Base-by-base conservation (phyloP, 1,140 invertebrate species). In the Drosophila malerkotliana region DNA sequence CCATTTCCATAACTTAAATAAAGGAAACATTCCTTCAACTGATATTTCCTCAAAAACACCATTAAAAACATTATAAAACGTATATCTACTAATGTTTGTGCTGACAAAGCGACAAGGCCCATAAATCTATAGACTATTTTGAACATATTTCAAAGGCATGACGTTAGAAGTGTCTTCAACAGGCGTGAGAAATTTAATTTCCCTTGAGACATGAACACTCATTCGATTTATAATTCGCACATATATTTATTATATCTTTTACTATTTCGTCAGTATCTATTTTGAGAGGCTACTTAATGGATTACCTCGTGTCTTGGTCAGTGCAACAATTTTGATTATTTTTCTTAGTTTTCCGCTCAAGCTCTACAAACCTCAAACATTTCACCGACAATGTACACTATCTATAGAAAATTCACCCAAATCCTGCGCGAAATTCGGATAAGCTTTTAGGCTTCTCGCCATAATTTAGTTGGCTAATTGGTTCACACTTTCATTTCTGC, bases 401-500 rank as follows among this genome's bases (percentile, higher is more conserved):
- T 39, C 37, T 34, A 49, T 14, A 26, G 15, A 47, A 9, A 21
- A 21, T 47, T 21, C 18, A 18, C 18, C 15, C 15, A 24, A 24
- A 47, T 21, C 44, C 44, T 15, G 39, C 8, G 24, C 49, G 60
- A 53, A 66, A 56, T 63, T 45, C 49, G 49, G 82, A 72, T 85
- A 72, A 87, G 64, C 48, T 53, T 34, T 53, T 12, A 64, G 62
- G 48, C 74, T 60, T 76, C 62, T 73, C 58, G 48, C 34, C 82
- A 85, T 87, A 87, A 87, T 72, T 85, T 59, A 76, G 83, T 62
- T 61, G 59, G 34, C 77, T 87, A 87, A 87, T 87, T 87, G 83
- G 83, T 62, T 87, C 78, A 82, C 82, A 87, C 71, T 48, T 63
- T 60, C 55, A 52, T 66, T 77, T 62, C 34, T 26, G 10, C 34